A percentile compares a stretch with the other conserved stretches of the same genome.
Evolutionary conservation across 2,797 vertebrate species (phyloP).

Genomic region (Bradypodion pumilum): DNA sequence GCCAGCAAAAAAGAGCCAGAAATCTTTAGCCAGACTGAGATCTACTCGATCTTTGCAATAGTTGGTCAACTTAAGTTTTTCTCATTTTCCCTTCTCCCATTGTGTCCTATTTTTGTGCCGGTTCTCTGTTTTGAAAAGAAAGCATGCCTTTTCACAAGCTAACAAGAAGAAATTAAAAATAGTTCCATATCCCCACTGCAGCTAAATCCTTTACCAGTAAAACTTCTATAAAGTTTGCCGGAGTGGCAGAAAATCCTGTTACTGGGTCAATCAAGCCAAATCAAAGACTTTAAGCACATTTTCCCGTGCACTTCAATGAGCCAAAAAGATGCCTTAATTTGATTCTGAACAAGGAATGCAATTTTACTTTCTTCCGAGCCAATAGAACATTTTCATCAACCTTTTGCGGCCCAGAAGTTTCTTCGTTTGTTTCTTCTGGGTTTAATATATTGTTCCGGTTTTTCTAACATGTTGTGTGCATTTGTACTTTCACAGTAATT

Average conservation of each 20-base stretch:
- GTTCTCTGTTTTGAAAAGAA: too few relatives aligned
- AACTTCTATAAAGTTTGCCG: constrained; percentile 41
- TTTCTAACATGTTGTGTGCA: background rate
- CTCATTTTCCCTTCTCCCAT: too few relatives aligned
- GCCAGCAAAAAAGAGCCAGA: too few relatives aligned
- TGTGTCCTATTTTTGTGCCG: too few relatives aligned
- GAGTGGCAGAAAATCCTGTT: constrained; percentile 31
- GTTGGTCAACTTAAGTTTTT: too few relatives aligned
- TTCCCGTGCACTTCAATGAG: constrained; percentile 22
- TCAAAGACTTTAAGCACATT: constrained; percentile 38
- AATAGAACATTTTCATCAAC: constrained; percentile 29
- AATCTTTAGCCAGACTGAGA: too few relatives aligned
- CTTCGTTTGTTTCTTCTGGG: constrained; percentile 17
- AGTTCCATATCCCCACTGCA: constrained; percentile 11
- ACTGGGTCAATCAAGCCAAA: background rate
- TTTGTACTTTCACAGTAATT: constrained; percentile 29
- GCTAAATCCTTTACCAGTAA: background rate
- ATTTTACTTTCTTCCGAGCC: constrained; percentile 51
- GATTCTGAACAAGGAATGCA: constrained; percentile 63
- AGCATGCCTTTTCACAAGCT: too few relatives aligned
- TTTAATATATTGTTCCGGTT: constrained; percentile 44
- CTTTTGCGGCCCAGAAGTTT: constrained; percentile 35
- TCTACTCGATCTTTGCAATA: too few relatives aligned
- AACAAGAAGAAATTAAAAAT: background rate
- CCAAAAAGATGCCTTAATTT: constrained; percentile 58